Conservation (phyloP, 2,888 invertebrate species). For the Apamea anceps region DNA sequence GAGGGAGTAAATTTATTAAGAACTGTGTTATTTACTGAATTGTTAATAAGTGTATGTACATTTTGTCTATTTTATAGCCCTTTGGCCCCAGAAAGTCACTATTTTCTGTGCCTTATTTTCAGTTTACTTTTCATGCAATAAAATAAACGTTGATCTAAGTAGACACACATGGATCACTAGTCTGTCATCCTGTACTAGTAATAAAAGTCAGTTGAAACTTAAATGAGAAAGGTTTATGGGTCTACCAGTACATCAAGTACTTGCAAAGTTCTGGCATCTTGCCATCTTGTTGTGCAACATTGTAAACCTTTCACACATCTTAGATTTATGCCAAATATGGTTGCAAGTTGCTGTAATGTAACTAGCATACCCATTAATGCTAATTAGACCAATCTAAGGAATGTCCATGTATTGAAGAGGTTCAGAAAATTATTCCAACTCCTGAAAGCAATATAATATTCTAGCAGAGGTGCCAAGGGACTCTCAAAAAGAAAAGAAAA, state of each 20-base stretch:
- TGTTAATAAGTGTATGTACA: background rate
- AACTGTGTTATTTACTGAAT: too few relatives aligned
- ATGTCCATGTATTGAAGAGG: background rate
- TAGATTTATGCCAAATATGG: slow-evolving; percentile 28
- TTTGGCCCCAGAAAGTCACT: background rate
- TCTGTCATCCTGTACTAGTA: background rate
- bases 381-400: background rate
- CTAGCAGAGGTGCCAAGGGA: background rate
- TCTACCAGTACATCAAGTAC: background rate
- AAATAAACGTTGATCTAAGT: background rate
- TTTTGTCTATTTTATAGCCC: background rate
- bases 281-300: slow-evolving; percentile 46
- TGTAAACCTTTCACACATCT: slow-evolving; percentile 21
- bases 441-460: background rate
- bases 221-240: slow-evolving; percentile 17
- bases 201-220: slow-evolving; percentile 10
- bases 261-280: slow-evolving; percentile 35
- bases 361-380: background rate
- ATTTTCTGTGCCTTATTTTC: background rate
- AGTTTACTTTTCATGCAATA: background rate
- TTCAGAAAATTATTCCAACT: background rate
- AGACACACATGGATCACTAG: background rate
- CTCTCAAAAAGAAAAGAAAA: background rate
- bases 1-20: background rate
- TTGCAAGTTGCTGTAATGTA: background rate